Percentiles rank a stretch among this genome's conserved stretches.
phyloP scores from a whole-genome alignment of 2,888 invertebrate species.

The Plusia festucae region DNA sequence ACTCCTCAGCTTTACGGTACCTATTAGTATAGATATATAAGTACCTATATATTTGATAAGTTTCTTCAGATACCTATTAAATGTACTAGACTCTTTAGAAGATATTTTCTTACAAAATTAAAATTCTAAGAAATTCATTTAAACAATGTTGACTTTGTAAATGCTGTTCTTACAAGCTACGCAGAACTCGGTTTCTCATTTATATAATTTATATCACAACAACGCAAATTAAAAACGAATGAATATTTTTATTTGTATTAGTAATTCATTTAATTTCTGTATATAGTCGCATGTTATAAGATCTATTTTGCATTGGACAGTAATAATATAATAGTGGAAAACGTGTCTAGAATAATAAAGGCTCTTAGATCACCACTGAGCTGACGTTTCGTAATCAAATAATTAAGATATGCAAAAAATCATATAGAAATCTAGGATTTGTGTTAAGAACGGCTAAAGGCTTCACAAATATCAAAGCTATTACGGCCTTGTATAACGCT shows the following conservation, averaged over 20 bases:
- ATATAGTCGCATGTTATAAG: not conserved
- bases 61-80: too few relatives aligned
- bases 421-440: too few relatives aligned
- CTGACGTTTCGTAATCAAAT: too few relatives aligned
- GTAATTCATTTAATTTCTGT: not conserved
- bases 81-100: too few relatives aligned
- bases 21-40: too few relatives aligned
- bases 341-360: not conserved
- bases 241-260: not conserved
- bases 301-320: not conserved
- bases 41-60: too few relatives aligned
- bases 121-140: not conserved
- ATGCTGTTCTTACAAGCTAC: not conserved
- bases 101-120: too few relatives aligned
- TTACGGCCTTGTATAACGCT: too few relatives aligned
- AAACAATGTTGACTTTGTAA: not conserved
- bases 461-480: too few relatives aligned
- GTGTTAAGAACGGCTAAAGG: too few relatives aligned
- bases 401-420: too few relatives aligned
- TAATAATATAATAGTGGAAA: not conserved
- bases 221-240: not conserved
- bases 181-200: not conserved
- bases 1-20: too few relatives aligned
- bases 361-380: not conserved
- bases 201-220: not conserved